Base-by-base conservation (phyloP, 2,797 vertebrate genomes). In the Periparus ater region DNA sequence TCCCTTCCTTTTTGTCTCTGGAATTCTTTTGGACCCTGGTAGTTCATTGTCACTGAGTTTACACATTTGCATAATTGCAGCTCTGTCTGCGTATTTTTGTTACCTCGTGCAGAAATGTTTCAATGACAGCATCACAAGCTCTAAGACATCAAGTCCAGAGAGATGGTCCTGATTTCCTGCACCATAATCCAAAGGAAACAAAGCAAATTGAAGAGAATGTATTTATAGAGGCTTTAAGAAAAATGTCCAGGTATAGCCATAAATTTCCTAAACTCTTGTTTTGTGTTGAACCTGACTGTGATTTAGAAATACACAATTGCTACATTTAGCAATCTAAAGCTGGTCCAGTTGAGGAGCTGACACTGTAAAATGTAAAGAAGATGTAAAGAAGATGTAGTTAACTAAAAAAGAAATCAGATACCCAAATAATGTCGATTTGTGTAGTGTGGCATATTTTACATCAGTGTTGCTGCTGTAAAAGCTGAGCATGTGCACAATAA, bases 401-500 rank as follows among this genome's bases (percentile, higher is more conserved):
- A 70, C 23, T 61, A 19, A 83, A 91, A 72, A 48, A 57, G 20
- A 68, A 91, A 63, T 40, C n/a, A 66, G 25, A 89, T 85, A 62
- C 29, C 34, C 22, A 27, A 42, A 9, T 50, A 63, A 62, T 77
- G 30, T 14, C 38, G 51, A 27, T 68, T 27, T 53, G 11, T 42
- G 10, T 25, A 40, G 44, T 32, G 44, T 70, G 60, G 9, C 30
- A 19, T 77, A 77, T 88, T 96, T 97, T 91, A 72, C 74, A 70
- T 40, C 27, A 77, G 7, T 84, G 85, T 66, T 65, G 20, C 48
- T 81, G 30, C 77, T 71, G 54, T 22, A 77, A 82, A 95, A 96
- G 85, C 62, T 7, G 58, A 79, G 40, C 61, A 85, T 72, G 47
- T 42, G 73, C 67, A 85, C 65, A 88, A 72, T 95, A 96, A 95